Evolutionary conservation across 2,888 invertebrate species (phyloP).

Genomic region (Odontomyia ornata): DNA sequence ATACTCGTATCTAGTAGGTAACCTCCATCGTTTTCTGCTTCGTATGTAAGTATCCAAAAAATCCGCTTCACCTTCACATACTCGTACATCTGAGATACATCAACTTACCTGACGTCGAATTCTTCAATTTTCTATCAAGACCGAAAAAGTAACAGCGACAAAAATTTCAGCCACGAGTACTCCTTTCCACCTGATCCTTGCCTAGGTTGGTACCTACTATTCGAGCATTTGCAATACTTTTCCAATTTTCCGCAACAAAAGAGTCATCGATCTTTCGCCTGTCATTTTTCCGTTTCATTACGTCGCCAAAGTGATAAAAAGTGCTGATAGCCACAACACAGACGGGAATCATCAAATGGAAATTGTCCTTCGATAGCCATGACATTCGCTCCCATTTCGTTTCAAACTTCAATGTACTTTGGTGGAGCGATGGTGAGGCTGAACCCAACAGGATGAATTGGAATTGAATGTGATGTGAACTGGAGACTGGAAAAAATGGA

Average conservation of each 20-base stretch:
- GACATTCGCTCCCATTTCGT: constrained; percentile 27
- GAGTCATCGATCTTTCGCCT: constrained; percentile 63
- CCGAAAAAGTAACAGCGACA: not conserved
- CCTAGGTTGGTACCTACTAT: not conserved
- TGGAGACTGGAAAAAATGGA: constrained; percentile 55
- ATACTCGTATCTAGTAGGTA: not conserved
- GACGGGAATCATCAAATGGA: constrained; percentile 39
- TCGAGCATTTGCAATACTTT: constrained; percentile 33
- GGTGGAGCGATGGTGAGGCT: not conserved
- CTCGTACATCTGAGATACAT: not conserved
- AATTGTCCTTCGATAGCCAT: constrained; percentile 36
- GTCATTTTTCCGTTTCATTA: constrained; percentile 64
- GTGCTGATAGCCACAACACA: constrained; percentile 52
- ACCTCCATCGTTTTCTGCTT: not conserved
- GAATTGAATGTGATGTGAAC: constrained; percentile 62
- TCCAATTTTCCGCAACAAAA: constrained; percentile 53
- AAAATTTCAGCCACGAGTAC: not conserved
- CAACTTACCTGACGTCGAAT: not conserved
- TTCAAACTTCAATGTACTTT: not conserved
- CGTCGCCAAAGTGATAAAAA: constrained; percentile 43
- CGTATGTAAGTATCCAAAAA: not conserved
- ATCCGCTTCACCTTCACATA: not conserved
- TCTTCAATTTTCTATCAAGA: not conserved
- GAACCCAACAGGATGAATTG: constrained; percentile 55
- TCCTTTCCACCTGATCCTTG: constrained; percentile 8